These are phyloP conservation scores for Pilophorus perplexus DNA, from an alignment of 2,888 invertebrate genomes.

Conservation along the genomic window DNA sequence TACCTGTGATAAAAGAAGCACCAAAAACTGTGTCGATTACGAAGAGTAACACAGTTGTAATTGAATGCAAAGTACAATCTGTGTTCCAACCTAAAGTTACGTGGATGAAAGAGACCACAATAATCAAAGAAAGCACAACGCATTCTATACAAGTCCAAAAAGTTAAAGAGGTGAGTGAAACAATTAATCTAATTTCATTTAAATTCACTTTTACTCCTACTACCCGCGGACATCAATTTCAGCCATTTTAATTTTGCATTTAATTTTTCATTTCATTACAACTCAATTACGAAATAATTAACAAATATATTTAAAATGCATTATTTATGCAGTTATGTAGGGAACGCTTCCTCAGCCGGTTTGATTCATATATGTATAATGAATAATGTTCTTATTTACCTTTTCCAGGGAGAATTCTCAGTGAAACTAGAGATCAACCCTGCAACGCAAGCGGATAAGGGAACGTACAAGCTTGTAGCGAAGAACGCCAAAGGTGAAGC, in stretches of 20 bases:
- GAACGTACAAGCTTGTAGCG: slow-evolving; percentile 84
- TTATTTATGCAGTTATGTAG: too few species aligned
- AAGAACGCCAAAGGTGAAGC: slow-evolving; percentile 93
- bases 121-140: slow-evolving; percentile 72
- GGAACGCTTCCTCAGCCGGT: too few species aligned
- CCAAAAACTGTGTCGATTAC: slow-evolving; percentile 88
- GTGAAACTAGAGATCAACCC: slow-evolving; percentile 87
- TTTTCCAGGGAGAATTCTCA: slow-evolving; percentile 79
- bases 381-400: too few species aligned
- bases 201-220: too few species aligned
- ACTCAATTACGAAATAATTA: background rate
- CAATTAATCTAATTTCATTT: too few species aligned
- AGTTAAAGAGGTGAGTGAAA: slow-evolving; percentile 69
- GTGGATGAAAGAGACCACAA: slow-evolving; percentile 85
- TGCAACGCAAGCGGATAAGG: slow-evolving; percentile 76
- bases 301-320: background rate
- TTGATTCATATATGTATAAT: background rate
- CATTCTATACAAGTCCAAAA: slow-evolving; percentile 76
- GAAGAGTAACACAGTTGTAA: slow-evolving; percentile 87
- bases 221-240: background rate
- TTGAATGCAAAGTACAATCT: slow-evolving; percentile 90
- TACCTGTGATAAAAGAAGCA: slow-evolving; percentile 89
- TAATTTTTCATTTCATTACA: background rate
- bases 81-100: slow-evolving; percentile 90
- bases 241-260: background rate